Evolutionary conservation across 1,140 invertebrate genomes (phyloP).

Genomic region (Plectrocnemia conspersa): DNA sequence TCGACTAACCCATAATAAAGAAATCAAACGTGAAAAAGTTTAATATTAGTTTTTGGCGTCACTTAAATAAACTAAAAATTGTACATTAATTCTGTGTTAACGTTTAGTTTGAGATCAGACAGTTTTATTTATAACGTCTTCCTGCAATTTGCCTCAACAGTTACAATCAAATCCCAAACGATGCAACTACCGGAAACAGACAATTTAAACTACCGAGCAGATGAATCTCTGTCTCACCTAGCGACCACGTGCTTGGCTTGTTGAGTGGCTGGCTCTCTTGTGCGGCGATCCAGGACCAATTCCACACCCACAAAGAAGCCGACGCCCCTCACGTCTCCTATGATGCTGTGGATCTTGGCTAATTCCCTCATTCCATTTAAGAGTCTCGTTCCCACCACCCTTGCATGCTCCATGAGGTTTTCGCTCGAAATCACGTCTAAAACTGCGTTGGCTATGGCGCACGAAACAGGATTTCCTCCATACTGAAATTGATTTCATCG

Average conservation of each 20-base stretch:
- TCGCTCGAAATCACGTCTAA: conserved; percentile 91
- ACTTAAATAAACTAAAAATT: no score
- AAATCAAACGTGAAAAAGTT: no score
- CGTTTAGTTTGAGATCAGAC: neutral
- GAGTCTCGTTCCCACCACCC: conserved; percentile 75
- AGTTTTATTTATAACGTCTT: neutral
- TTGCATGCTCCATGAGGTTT: conserved; percentile 75
- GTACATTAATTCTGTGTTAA: no score
- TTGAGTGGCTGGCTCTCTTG: conserved; percentile 74
- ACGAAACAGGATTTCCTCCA: conserved; percentile 97
- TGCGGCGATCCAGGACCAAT: conserved; percentile 74
- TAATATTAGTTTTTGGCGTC: no score
- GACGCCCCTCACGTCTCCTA: conserved; percentile 84
- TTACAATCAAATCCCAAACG: no score
- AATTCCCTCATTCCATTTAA: conserved; percentile 65
- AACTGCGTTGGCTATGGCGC: conserved; percentile 92
- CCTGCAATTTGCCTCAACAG: no score
- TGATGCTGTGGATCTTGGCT: conserved; percentile 67
- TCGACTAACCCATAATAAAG: no score
- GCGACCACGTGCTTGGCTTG: conserved; percentile 78
- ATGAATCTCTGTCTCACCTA: conserved; percentile 52
- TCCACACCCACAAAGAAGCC: conserved; percentile 95
- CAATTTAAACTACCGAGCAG: no score
- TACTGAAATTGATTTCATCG: no score
- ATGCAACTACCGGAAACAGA: no score